Percentiles rank a stretch among this genome's conserved stretches.
Evolutionary conservation across 1,140 invertebrate genomes (phyloP).

Genomic region (Saxidomus purpurata): DNA sequence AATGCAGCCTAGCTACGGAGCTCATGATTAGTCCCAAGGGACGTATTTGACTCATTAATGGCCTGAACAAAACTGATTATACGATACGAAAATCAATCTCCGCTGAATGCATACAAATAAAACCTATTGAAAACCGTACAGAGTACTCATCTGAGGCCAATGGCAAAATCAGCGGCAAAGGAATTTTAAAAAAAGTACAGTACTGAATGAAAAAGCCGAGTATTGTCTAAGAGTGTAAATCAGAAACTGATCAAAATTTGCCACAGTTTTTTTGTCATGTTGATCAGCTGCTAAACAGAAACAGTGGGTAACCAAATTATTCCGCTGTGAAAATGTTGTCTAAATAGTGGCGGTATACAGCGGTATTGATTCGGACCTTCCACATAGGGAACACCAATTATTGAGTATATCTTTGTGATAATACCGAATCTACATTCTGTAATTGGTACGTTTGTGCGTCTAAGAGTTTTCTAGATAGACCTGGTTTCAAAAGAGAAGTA

Average conservation of each 20-base stretch:
- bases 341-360: no score
- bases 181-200: neutral
- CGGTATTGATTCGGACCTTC: no score
- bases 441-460: no score
- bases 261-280: neutral
- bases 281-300: neutral
- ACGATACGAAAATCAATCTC: conserved; percentile 47
- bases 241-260: neutral
- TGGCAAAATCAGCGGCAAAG: neutral
- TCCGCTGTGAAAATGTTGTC: neutral
- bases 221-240: neutral
- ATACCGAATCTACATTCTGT: no score
- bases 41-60: conserved; percentile 35
- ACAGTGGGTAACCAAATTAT: neutral
- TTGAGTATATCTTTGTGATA: no score
- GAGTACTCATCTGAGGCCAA: neutral
- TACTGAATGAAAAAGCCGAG: neutral
- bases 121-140: conserved; percentile 1
- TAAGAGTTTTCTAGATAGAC: no score
- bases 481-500: no score
- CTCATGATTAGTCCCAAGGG: neutral
- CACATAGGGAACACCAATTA: no score
- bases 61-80: conserved; percentile 38
- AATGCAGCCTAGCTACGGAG: neutral
- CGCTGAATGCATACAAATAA: conserved; percentile 16